Evolutionary conservation across 2,888 invertebrate species (phyloP), one percentile per base, ranked within the genome.

Genomic region (Notocelia uddmanniana): DNA sequence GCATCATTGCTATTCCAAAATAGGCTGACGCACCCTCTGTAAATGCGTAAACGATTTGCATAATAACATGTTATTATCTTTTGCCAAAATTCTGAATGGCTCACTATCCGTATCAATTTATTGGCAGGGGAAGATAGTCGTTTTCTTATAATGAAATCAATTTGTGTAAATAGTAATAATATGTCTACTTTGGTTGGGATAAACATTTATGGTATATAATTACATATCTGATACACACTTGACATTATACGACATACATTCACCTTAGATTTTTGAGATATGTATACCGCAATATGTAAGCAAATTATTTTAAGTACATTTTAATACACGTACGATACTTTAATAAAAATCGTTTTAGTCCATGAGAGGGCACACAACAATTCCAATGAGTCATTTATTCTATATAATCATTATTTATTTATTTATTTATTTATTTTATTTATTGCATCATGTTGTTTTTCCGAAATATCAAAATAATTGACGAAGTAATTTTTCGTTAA

Each of bases 31-130:
- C 66, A 6, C 67, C 41, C 21, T 31, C 69, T 58, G 59, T 59
- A 64, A 73, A 59, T 70, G 79, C 80, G 82, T 84, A 83, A 87
- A 85, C 86, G 86, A 90, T 90, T 89, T 90, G 81, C 89, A 90
- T 91, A 91, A 87, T 86, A 87, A 80, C 80, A 80, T 84, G 87
- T 88, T 87, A 89, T 88, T 83, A 85, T 82, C 80, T 79, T 76
- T 78, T 78, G 81, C 81, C 78, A 84, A 84, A 85, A 87, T 87
- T 86, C 83, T 80, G 74, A 73, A 81, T 79, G 54, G 48, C 52
- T 11, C 67, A 68, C 72, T 68, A 62, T 69, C 67, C 48, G 26
- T 62, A 37, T 55, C 67, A 67, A 67, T 72, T 72, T 72, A 68
- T 68, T 67, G 45, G 55, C 54, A 75, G 85, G 85, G 84, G 82